These are phyloP conservation scores for Achroia grisella DNA, from an alignment of 1,140 invertebrate genomes.

Conservation along the genomic window DNA sequence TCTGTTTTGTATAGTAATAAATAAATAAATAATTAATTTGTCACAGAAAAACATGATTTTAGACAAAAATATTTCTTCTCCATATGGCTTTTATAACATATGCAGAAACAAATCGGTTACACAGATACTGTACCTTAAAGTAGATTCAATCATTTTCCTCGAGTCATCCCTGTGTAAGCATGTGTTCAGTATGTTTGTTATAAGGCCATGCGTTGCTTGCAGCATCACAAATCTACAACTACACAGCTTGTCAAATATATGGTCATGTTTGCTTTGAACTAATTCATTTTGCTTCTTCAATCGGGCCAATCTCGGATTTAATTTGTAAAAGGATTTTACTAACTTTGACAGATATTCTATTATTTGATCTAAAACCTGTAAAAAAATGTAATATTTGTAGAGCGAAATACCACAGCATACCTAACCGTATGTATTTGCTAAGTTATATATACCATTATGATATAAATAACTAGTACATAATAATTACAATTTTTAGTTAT, in stretches of 20 bases:
- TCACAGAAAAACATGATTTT: no score
- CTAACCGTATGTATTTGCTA: no score
- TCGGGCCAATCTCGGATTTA: constrained; percentile 65
- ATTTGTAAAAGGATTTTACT: constrained; percentile 69
- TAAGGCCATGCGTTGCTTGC: constrained; percentile 51
- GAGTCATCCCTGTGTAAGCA: constrained; percentile 67
- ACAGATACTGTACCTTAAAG: constrained; percentile 64
- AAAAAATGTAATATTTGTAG: constrained; percentile 10
- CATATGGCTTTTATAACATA: no score
- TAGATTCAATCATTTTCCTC: constrained; percentile 67
- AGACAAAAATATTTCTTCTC: no score
- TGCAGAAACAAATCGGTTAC: no score
- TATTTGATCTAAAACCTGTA: constrained; percentile 67
- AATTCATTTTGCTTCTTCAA: constrained; percentile 57
- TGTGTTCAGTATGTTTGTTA: constrained; percentile 55
- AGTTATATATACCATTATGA: no score
- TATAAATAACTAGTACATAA: no score
- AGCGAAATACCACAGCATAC: no score
- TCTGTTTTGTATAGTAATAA: no score
- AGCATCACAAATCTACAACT: constrained; percentile 62
- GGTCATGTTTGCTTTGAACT: constrained; percentile 52
- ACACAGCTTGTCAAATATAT: constrained; percentile 61
- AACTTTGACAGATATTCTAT: constrained; percentile 65
- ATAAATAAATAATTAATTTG: no score
- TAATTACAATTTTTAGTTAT: no score